Evolutionary conservation across 2,888 invertebrate genomes (phyloP).

Genomic region (Hydrotaea diabolus): DNA sequence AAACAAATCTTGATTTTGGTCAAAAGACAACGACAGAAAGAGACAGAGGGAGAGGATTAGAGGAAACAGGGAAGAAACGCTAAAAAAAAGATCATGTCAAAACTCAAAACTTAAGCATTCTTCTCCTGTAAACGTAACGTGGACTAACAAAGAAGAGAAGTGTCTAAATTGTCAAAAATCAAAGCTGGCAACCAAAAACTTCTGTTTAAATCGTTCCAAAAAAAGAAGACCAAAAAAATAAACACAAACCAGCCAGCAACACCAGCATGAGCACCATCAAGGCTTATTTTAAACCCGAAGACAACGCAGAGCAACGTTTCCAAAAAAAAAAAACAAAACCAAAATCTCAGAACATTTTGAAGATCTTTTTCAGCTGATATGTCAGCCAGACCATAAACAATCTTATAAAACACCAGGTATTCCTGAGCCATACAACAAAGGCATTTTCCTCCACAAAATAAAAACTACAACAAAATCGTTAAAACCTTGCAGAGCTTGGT

Average conservation of each 20-base stretch:
- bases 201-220: conserved; percentile 46
- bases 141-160: conserved; percentile 37
- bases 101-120: conserved; percentile 44
- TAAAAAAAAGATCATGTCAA: conserved; percentile 62
- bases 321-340: too few relatives aligned
- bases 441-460: conserved; percentile 20
- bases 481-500: conserved; percentile 54
- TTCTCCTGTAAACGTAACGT: background rate
- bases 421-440: conserved; percentile 32
- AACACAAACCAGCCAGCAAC: too few relatives aligned
- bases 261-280: background rate
- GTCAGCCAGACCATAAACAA: conserved; percentile 67
- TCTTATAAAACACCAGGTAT: conserved; percentile 60
- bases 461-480: background rate
- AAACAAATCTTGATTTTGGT: conserved; percentile 54
- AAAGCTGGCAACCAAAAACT: conserved; percentile 57
- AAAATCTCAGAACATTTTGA: conserved; percentile 38
- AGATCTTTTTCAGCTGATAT: conserved; percentile 64
- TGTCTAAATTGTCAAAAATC: conserved; percentile 66
- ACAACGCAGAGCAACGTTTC: background rate
- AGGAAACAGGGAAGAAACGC: background rate
- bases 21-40: background rate
- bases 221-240: background rate
- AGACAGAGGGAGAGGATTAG: background rate
- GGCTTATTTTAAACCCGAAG: conserved; percentile 2